Conservation (phyloP, 2,888 invertebrate genomes). For the Oligia strigilis region DNA sequence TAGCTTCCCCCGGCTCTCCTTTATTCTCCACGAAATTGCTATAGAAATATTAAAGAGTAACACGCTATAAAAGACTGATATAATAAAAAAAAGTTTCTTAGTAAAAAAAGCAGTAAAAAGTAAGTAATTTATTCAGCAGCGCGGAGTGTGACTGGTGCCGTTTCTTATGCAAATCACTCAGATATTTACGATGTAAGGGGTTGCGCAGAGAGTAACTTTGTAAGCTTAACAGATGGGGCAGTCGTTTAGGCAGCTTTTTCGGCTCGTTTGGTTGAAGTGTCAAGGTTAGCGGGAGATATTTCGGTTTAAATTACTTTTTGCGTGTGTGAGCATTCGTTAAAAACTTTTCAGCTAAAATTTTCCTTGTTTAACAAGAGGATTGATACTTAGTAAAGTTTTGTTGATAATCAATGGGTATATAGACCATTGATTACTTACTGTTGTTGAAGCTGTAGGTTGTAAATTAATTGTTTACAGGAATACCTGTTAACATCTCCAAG, state of each 20-base stretch:
- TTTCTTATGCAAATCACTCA: constrained; percentile 86
- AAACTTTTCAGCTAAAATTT: not conserved
- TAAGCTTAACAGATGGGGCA: constrained; percentile 70
- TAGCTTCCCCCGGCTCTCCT: constrained; percentile 38
- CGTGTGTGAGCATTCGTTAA: not conserved
- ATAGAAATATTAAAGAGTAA: constrained; percentile 61
- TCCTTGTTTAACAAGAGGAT: not conserved
- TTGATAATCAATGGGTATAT: too few species aligned
- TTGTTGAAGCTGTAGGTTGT: not conserved
- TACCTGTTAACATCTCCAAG: not conserved
- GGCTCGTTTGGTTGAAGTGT: not conserved
- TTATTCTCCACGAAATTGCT: constrained; percentile 54
- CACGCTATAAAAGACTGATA: constrained; percentile 63
- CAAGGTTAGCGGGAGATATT: not conserved
- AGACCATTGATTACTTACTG: not conserved
- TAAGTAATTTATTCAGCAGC: constrained; percentile 83
- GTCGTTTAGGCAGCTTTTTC: constrained; percentile 25
- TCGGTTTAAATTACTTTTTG: not conserved
- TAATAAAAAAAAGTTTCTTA: constrained; percentile 67
- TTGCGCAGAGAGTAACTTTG: constrained; percentile 76
- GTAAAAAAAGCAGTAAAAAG: constrained; percentile 74
- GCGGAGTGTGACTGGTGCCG: constrained; percentile 82
- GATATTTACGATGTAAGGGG: constrained; percentile 85
- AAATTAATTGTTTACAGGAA: not conserved
- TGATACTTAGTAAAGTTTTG: not conserved